These are phyloP conservation scores for Odontocolon sp. DNA, from an alignment of 2,888 invertebrate species.

Conservation along the genomic window DNA sequence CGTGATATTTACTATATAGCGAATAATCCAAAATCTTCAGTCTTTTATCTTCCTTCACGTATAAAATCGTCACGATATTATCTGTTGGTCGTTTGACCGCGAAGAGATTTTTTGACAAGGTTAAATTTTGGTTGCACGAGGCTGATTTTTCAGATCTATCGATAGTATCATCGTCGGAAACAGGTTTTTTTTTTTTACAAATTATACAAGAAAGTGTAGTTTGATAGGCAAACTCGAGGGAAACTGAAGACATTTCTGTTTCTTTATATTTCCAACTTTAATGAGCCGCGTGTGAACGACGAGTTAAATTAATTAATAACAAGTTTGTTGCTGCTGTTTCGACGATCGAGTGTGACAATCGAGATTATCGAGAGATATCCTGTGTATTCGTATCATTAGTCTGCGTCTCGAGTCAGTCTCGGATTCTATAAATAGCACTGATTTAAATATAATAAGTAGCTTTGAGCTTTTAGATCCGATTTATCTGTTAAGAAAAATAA, in stretches of 20 bases:
- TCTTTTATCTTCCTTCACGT: neutral
- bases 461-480: too few species aligned
- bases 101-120: slow-evolving; percentile 22
- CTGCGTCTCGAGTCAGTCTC: too few species aligned
- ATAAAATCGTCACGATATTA: slow-evolving; percentile 9
- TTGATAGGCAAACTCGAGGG: slow-evolving; percentile 50
- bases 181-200: slow-evolving; percentile 38
- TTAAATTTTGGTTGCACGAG: slow-evolving; percentile 11
- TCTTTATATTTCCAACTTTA: neutral
- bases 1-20: slow-evolving; percentile 1
- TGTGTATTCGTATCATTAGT: too few species aligned
- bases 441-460: too few species aligned
- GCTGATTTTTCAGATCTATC: neutral
- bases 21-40: too few species aligned
- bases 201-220: slow-evolving; percentile 30
- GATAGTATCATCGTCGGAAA: slow-evolving; percentile 8
- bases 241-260: slow-evolving; percentile 8
- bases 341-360: too few species aligned
- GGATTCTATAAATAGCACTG: too few species aligned
- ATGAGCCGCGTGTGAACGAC: neutral
- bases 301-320: too few species aligned
- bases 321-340: too few species aligned
- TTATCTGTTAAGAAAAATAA: too few species aligned
- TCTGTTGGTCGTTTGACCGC: slow-evolving; percentile 12
- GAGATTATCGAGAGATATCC: too few species aligned